Evolutionary conservation across 2,888 invertebrate species (phyloP).

Genomic region (Meloe dianella): DNA sequence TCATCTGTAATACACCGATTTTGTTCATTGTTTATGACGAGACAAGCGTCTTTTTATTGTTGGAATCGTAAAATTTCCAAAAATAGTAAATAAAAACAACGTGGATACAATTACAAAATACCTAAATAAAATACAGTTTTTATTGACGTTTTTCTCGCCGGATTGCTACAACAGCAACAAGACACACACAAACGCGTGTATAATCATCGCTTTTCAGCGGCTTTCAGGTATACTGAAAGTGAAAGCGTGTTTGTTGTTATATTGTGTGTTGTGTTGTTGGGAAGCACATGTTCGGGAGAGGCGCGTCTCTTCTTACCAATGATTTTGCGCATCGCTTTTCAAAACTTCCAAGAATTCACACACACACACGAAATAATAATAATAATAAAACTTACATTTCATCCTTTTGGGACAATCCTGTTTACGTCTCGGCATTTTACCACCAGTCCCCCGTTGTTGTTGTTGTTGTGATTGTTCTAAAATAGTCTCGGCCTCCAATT

Average conservation of each 20-base stretch:
- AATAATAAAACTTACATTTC: conserved; percentile 60
- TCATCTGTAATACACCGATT: too few relatives aligned
- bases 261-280: neutral
- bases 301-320: neutral
- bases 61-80: conserved; percentile 2
- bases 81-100: conserved; percentile 11
- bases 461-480: conserved; percentile 52
- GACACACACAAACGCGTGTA: neutral
- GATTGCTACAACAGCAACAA: too few relatives aligned
- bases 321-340: conserved; percentile 24
- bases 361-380: too few relatives aligned
- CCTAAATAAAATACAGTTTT: neutral
- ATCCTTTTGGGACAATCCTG: conserved; percentile 63
- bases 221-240: neutral
- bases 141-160: neutral
- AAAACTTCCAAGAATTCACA: neutral
- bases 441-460: conserved; percentile 30
- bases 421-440: conserved; percentile 62
- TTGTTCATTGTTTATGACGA: too few relatives aligned
- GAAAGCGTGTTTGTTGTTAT: conserved; percentile 4
- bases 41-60: neutral
- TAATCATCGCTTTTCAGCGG: neutral
- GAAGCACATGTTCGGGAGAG: conserved; percentile 28
- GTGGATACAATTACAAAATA: neutral
- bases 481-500: conserved; percentile 40